phyloP scores from a whole-genome alignment of 2,113 vertebrate species.

The Crotalus viridis region DNA sequence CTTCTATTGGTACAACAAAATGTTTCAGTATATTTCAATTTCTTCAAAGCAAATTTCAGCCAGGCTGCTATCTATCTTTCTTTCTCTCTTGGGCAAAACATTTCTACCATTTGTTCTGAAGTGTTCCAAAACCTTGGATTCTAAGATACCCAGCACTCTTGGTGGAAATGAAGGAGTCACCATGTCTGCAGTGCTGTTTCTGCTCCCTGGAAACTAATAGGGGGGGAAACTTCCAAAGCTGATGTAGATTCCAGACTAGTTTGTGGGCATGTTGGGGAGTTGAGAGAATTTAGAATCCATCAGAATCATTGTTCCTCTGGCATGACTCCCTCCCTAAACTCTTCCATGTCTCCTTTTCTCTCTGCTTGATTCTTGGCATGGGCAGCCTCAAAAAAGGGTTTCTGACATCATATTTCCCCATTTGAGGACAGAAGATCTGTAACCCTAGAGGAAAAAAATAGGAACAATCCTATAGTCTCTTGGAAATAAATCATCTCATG shows the following conservation, averaged over 20 bases:
- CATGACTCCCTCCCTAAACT: background rate
- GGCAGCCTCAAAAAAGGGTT: background rate
- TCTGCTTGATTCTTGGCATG: background rate
- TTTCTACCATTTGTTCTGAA: background rate
- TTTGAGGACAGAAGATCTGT: background rate
- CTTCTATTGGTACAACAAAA: background rate
- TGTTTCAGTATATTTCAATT: background rate
- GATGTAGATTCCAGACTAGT: background rate
- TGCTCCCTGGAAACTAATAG: background rate
- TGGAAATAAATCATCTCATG: background rate
- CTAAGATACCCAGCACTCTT: background rate
- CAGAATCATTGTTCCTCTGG: background rate
- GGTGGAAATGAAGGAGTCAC: background rate
- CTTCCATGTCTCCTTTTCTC: background rate
- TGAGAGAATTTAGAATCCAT: background rate
- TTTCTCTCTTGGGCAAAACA: background rate
- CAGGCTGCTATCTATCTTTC: background rate
- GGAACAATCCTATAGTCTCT: background rate
- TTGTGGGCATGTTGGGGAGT: background rate
- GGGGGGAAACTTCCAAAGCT: background rate
- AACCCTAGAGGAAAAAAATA: background rate
- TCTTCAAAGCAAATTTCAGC: background rate
- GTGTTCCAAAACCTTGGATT: background rate
- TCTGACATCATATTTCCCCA: background rate
- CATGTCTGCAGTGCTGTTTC: background rate